A percentile compares a stretch with the other conserved stretches of the same genome.
Conservation (phyloP, 2,797 vertebrate genomes). For the Sebastes taczanowskii region DNA sequence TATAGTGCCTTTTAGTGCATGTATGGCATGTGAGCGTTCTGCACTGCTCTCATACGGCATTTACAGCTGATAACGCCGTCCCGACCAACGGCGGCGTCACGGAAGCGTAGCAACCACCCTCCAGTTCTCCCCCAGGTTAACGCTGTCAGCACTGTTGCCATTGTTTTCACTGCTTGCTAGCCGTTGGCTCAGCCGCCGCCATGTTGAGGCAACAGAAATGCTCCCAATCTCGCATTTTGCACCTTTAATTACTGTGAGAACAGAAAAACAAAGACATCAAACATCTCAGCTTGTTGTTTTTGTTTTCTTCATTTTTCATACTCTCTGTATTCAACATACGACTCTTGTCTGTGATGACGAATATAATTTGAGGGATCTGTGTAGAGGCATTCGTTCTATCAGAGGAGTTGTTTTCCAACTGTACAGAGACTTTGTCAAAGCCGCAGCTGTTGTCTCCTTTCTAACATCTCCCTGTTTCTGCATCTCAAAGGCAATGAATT, state of each 20-base stretch:
- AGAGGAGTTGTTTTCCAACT: constrained; percentile 37
- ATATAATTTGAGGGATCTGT: constrained; percentile 21
- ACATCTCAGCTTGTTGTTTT: not conserved
- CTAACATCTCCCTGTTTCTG: constrained; percentile 19
- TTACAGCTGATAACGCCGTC: no score
- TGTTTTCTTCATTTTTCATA: not conserved
- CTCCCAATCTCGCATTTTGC: no score
- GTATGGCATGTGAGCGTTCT: no score
- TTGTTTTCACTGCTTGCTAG: no score
- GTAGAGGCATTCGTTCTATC: constrained; percentile 11
- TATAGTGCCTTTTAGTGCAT: no score
- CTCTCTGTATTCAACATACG: constrained; percentile 2
- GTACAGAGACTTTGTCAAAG: constrained; percentile 20
- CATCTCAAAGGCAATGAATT: constrained; percentile 46
- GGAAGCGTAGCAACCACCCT: no score
- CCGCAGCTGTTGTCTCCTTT: constrained; percentile 48
- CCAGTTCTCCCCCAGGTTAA: no score
- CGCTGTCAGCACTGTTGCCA: rapidly evolving
- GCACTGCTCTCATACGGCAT: no score
- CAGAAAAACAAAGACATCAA: not conserved
- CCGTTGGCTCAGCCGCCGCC: no score
- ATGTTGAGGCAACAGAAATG: no score
- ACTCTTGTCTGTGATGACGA: constrained; percentile 9
- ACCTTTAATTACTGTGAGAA: not conserved
- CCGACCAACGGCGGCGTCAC: rapidly evolving